A percentile compares a stretch with the other conserved stretches of the same genome.
These are phyloP conservation scores for Apteryx owenii DNA, from an alignment of 2,113 vertebrate species.

Conservation along the genomic window DNA sequence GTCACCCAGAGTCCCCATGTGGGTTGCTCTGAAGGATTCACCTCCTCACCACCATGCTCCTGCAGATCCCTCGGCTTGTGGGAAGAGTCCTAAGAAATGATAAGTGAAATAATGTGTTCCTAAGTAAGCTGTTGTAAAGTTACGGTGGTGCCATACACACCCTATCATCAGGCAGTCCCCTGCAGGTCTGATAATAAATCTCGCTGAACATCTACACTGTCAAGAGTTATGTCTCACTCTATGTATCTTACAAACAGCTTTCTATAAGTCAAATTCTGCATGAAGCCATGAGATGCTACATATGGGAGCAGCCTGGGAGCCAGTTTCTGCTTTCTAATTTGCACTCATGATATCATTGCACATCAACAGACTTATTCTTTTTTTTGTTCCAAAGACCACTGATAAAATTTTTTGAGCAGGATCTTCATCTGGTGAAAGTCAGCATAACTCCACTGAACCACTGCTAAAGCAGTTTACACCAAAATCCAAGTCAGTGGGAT, in stretches of 20 bases:
- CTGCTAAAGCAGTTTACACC: conserved; percentile 15
- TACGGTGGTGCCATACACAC: neutral
- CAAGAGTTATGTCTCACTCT: neutral
- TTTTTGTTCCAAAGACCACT: neutral
- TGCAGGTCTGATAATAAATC: conserved; percentile 1
- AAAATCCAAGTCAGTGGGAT: neutral
- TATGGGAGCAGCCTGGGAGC: neutral
- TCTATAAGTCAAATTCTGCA: conserved; percentile 20
- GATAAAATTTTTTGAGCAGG: neutral
- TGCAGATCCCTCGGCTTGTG: neutral
- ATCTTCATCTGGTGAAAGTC: neutral
- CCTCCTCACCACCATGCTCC: neutral
- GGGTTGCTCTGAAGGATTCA: neutral
- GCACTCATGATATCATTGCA: neutral
- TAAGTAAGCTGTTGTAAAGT: neutral
- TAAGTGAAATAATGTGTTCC: neutral
- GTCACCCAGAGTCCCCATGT: rapidly evolving
- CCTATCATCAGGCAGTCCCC: neutral
- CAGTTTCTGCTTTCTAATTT: neutral
- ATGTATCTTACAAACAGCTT: neutral
- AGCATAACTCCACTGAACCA: neutral
- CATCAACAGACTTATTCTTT: neutral
- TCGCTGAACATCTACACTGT: neutral
- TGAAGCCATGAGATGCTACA: neutral
- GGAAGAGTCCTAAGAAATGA: neutral